A percentile compares a stretch with the other conserved stretches of the same genome.
Evolutionary conservation across 2,888 invertebrate species (phyloP).

Genomic region (Andrena praecox): DNA sequence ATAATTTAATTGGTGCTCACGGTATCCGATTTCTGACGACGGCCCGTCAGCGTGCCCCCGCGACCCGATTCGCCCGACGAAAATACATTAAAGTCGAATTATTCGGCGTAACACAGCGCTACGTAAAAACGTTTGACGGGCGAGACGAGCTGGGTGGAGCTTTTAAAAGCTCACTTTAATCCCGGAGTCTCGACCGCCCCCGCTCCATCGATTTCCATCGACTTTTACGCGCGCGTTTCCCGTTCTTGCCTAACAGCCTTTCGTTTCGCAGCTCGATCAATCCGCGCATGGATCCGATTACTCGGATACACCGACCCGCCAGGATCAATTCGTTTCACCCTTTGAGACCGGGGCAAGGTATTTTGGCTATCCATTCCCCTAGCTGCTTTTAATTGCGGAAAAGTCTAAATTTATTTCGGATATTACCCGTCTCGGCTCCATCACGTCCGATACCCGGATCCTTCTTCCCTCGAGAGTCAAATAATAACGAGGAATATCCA

Average conservation of each 20-base stretch:
- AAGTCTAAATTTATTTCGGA: constrained; percentile 11
- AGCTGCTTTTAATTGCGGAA: constrained; percentile 36
- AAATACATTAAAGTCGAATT: constrained; percentile 48
- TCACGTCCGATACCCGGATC: background rate
- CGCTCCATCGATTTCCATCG: constrained; percentile 60
- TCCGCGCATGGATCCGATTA: constrained; percentile 47
- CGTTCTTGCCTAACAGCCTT: constrained; percentile 33
- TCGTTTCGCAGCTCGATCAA: constrained; percentile 42
- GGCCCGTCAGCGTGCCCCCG: background rate
- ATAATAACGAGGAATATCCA: background rate
- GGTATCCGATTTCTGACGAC: constrained; percentile 16
- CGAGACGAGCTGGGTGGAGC: constrained; percentile 40
- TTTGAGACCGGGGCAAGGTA: constrained; percentile 40
- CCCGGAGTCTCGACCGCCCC: constrained; percentile 47
- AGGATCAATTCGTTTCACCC: constrained; percentile 47
- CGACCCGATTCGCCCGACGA: background rate
- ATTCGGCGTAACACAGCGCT: constrained; percentile 40
- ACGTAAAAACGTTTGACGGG: constrained; percentile 48
- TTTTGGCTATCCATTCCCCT: background rate
- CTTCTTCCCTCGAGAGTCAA: background rate
- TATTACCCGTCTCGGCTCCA: constrained; percentile 20
- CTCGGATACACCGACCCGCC: constrained; percentile 44
- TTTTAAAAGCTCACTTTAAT: constrained; percentile 65
- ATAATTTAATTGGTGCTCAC: constrained; percentile 16
- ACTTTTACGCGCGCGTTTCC: constrained; percentile 48